These are phyloP conservation scores for Melieria crassipennis DNA, from an alignment of 2,888 invertebrate species.

Conservation along the genomic window DNA sequence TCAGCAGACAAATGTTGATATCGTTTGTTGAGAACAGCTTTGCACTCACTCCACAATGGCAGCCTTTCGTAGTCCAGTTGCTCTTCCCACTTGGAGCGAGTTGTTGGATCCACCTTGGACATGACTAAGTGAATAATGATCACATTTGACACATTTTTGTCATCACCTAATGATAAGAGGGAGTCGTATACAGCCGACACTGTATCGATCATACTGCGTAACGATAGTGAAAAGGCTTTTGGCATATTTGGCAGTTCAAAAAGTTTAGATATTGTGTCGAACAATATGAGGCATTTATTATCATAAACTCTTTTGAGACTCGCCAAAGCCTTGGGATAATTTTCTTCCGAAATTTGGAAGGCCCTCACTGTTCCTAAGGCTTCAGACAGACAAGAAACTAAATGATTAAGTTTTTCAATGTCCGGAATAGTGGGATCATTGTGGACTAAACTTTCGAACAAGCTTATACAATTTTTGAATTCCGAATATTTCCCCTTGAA, in stretches of 20 bases:
- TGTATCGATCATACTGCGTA: slow-evolving; percentile 39
- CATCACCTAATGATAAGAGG: slow-evolving; percentile 38
- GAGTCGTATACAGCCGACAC: slow-evolving; percentile 40
- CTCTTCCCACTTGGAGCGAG: slow-evolving; percentile 33
- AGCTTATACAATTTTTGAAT: slow-evolving; percentile 24
- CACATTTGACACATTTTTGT: slow-evolving; percentile 39
- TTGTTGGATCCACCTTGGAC: slow-evolving; percentile 36
- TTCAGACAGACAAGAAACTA: slow-evolving; percentile 18
- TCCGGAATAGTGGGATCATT: slow-evolving; percentile 21
- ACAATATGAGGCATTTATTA: slow-evolving; percentile 41
- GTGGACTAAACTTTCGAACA: slow-evolving; percentile 9
- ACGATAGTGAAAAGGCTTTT: slow-evolving; percentile 34
- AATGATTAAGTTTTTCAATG: slow-evolving; percentile 33
- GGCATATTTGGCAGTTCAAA: slow-evolving; percentile 39
- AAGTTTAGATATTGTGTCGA: slow-evolving; percentile 36
- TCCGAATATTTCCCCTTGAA: slow-evolving; percentile 27
- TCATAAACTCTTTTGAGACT: slow-evolving; percentile 34
- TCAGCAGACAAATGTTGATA: slow-evolving; percentile 27
- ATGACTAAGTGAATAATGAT: slow-evolving; percentile 42
- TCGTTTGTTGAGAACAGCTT: slow-evolving; percentile 33
- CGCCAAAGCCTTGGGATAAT: slow-evolving; percentile 17
- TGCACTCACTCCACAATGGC: slow-evolving; percentile 35
- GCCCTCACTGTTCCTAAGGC: slow-evolving; percentile 26
- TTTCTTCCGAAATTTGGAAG: slow-evolving; percentile 26
- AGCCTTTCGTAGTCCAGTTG: slow-evolving; percentile 34